Evolutionary conservation across 2,888 invertebrate species (phyloP).

Genomic region (Acholoe squamosa): DNA sequence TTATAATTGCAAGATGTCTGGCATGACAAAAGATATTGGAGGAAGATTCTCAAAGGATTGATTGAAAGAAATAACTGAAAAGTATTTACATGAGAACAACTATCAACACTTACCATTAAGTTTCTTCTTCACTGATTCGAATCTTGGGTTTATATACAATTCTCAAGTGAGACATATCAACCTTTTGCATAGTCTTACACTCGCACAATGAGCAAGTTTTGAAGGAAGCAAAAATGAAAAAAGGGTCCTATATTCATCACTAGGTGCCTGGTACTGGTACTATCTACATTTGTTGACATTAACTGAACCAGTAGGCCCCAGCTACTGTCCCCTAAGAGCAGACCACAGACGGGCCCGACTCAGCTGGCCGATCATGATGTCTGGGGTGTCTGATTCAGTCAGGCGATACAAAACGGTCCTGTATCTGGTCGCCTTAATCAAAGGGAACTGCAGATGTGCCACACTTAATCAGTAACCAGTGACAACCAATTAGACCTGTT

Average conservation of each 20-base stretch:
- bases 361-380: too few relatives aligned
- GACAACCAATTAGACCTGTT: too few relatives aligned
- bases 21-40: too few relatives aligned
- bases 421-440: too few relatives aligned
- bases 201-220: neutral
- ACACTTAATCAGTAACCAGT: too few relatives aligned
- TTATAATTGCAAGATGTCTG: too few relatives aligned
- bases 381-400: too few relatives aligned
- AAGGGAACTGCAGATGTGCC: too few relatives aligned
- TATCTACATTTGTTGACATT: neutral
- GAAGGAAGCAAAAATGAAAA: neutral
- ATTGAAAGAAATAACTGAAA: neutral
- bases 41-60: neutral
- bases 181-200: neutral
- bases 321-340: neutral
- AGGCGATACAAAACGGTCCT: too few relatives aligned
- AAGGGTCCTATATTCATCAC: neutral
- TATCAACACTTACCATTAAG: constrained; percentile 17
- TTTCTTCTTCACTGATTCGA: constrained; percentile 42
- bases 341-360: too few relatives aligned
- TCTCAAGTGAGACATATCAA: neutral
- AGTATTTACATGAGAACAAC: neutral
- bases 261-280: neutral
- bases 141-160: constrained; percentile 16
- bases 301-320: neutral